phyloP scores from a whole-genome alignment of 2,888 invertebrate species.

The Ophion ventricosus region DNA sequence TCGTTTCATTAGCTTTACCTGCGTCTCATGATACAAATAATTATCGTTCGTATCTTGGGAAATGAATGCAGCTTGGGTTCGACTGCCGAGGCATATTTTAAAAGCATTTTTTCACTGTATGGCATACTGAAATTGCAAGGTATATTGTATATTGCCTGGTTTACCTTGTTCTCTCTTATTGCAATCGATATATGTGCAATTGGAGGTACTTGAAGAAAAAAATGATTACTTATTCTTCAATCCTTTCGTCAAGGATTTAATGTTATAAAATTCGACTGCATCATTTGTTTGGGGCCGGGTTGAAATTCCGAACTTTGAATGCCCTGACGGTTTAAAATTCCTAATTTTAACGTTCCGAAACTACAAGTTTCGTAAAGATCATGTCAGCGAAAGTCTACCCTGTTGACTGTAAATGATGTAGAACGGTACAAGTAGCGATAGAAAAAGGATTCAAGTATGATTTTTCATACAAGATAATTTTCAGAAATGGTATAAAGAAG shows the following conservation, averaged over 20 bases:
- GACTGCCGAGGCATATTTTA: conserved; percentile 6
- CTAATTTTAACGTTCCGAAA: too few species aligned
- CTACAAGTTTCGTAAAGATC: too few species aligned
- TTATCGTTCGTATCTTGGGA: background rate
- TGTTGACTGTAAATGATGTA: too few species aligned
- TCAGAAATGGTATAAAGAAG: too few species aligned
- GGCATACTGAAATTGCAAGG: conserved; percentile 2
- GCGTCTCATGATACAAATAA: background rate
- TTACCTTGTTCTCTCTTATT: background rate
- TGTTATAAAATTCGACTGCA: background rate
- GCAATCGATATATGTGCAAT: background rate
- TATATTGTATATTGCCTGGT: background rate
- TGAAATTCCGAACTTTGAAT: too few species aligned
- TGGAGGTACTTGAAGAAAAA: background rate
- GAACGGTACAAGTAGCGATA: too few species aligned
- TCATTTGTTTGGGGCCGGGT: background rate
- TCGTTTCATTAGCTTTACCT: background rate
- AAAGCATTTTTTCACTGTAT: background rate
- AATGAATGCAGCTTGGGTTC: conserved; percentile 26
- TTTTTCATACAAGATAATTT: too few species aligned
- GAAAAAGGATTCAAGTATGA: too few species aligned
- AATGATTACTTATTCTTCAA: background rate
- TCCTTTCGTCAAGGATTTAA: background rate
- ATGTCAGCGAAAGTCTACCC: too few species aligned
- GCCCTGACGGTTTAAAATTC: too few species aligned